Conservation (phyloP, 2,888 invertebrate genomes). For the Leptopilina drosophilae region DNA sequence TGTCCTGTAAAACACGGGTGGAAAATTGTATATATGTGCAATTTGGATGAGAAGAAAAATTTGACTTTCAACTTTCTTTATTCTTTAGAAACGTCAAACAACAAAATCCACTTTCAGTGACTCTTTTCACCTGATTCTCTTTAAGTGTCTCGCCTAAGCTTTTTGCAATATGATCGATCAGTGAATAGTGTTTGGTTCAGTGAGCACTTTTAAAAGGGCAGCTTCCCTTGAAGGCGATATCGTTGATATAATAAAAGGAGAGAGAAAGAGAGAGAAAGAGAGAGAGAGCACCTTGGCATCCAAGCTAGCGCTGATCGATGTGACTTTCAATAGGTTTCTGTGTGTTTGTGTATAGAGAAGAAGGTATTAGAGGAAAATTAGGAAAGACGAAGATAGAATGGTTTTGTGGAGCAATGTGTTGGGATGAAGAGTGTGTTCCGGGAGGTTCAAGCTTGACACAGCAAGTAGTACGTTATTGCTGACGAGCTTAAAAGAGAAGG, state of each 20-base stretch:
- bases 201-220: conserved; percentile 21
- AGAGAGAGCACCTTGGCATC: neutral
- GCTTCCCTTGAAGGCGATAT: conserved; percentile 13
- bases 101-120: conserved; percentile 6
- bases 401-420: neutral
- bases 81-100: neutral
- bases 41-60: neutral
- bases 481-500: conserved; percentile 18
- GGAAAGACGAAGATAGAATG: conserved; percentile 35
- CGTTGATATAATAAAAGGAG: conserved; percentile 21
- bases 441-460: conserved; percentile 19
- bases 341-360: no score
- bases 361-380: conserved; percentile 34
- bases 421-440: neutral
- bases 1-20: neutral
- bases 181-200: conserved; percentile 37
- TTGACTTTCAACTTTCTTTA: neutral
- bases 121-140: conserved; percentile 3
- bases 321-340: conserved; percentile 13
- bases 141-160: conserved; percentile 22
- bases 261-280: no score
- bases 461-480: conserved; percentile 29
- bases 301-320: conserved; percentile 35
- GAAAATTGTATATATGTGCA: neutral
- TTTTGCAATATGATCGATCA: conserved; percentile 32